phyloP scores from a whole-genome alignment of 2,888 invertebrate species.

The Electrophaes corylata region DNA sequence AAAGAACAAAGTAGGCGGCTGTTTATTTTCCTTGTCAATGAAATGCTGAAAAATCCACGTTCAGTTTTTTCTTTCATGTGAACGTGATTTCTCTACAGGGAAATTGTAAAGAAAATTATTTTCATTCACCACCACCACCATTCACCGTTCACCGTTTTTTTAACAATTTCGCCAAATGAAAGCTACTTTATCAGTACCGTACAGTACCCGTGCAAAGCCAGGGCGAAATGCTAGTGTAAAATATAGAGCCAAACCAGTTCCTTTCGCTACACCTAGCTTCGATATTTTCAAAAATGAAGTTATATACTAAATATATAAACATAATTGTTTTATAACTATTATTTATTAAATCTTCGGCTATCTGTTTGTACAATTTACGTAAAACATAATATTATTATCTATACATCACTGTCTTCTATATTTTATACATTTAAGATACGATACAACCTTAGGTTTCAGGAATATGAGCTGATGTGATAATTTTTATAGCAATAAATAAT shows the following conservation, averaged over 20 bases:
- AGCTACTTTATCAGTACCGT: no score
- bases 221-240: no score
- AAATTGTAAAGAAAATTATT: conserved; percentile 60
- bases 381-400: conserved; percentile 80
- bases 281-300: neutral
- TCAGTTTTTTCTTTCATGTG: conserved; percentile 60
- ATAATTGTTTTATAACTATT: conserved; percentile 63
- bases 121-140: no score
- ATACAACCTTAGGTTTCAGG: conserved; percentile 82
- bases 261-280: no score
- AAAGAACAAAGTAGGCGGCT: conserved; percentile 42
- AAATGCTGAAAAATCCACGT: conserved; percentile 66
- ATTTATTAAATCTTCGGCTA: conserved; percentile 76
- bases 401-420: conserved; percentile 73
- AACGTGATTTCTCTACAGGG: conserved; percentile 57
- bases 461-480: conserved; percentile 61
- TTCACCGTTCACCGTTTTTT: no score
- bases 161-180: no score
- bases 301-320: conserved; percentile 36
- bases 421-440: conserved; percentile 77
- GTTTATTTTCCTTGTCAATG: conserved; percentile 64
- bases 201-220: no score
- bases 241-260: no score
- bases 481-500: conserved; percentile 32
- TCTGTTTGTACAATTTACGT: conserved; percentile 79